A percentile compares a stretch with the other conserved stretches of the same genome.
Conservation (phyloP, 2,888 invertebrate species). For the Blastobasis adustella region DNA sequence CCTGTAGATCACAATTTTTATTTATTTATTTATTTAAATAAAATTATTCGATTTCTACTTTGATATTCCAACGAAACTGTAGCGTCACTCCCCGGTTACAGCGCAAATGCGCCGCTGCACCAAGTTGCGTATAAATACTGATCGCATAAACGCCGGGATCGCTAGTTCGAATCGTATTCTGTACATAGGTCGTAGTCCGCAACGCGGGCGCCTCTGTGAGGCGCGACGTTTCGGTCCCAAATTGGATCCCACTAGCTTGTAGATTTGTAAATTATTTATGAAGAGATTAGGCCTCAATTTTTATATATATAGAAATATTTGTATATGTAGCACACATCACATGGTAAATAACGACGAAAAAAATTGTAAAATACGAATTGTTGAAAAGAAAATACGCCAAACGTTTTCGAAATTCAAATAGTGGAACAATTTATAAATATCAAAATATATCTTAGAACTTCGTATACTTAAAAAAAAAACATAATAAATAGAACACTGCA, state of each 20-base stretch:
- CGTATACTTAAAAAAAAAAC: conserved; percentile 2
- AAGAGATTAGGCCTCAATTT: conserved; percentile 20
- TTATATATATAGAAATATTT: conserved; percentile 16
- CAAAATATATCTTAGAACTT: conserved; percentile 2
- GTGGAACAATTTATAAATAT: neutral
- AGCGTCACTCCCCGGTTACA: no score
- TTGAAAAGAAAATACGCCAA: conserved; percentile 1
- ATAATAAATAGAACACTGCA: conserved; percentile 7
- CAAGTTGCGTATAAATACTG: no score
- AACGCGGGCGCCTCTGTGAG: conserved; percentile 10
- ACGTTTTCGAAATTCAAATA: conserved; percentile 1
- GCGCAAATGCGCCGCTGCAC: no score
- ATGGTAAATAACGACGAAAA: conserved; percentile 14
- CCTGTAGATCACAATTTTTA: no score
- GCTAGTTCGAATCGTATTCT: neutral
- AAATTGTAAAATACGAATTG: conserved; percentile 3
- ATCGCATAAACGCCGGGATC: no score
- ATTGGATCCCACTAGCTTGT: conserved; percentile 5
- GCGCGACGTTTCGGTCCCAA: neutral
- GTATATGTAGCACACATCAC: conserved; percentile 26
- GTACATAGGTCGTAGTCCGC: neutral
- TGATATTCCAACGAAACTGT: no score
- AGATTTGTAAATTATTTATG: conserved; percentile 23
- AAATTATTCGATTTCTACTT: no score
- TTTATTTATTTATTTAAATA: no score